These are phyloP conservation scores for Laodelphax striatellus DNA, from an alignment of 1,140 invertebrate genomes.

Conservation along the genomic window DNA sequence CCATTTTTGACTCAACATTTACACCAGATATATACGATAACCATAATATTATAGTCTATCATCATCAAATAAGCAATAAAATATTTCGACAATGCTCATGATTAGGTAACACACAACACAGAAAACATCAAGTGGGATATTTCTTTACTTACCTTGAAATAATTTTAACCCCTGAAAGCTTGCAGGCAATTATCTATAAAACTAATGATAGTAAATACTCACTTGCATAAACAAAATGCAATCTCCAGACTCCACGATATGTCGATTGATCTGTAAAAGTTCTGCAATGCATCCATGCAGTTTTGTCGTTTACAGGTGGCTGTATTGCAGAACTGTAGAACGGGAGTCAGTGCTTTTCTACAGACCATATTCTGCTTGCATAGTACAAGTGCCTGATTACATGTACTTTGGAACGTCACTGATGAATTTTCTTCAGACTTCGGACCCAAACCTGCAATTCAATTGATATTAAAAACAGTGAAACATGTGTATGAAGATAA, in stretches of 20 bases:
- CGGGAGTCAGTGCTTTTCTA: slow-evolving; percentile 57
- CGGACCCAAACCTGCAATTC: slow-evolving; percentile 15
- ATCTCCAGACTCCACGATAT: slow-evolving; percentile 74
- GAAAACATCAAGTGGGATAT: too few species aligned
- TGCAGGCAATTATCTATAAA: too few species aligned
- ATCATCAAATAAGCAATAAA: too few species aligned
- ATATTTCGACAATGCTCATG: too few species aligned
- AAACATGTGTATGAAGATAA: background rate
- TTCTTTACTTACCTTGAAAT: too few species aligned
- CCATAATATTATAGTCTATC: too few species aligned
- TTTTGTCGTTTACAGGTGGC: slow-evolving; percentile 64
- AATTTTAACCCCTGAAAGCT: too few species aligned
- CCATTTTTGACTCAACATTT: too few species aligned
- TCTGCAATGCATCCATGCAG: slow-evolving; percentile 76
- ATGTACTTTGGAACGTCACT: slow-evolving; percentile 53
- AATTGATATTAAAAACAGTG: background rate
- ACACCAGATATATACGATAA: too few species aligned
- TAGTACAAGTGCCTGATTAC: slow-evolving; percentile 57
- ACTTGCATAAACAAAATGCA: slow-evolving; percentile 88
- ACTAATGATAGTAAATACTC: slow-evolving; percentile 32
- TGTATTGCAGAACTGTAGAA: slow-evolving; percentile 66
- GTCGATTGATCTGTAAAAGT: slow-evolving; percentile 67
- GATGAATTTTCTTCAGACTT: slow-evolving; percentile 19
- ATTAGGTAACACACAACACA: too few species aligned
- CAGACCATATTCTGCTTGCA: slow-evolving; percentile 69